Evolutionary conservation across 2,797 vertebrate genomes (phyloP).

Genomic region (Pyrocephalus nanus): DNA sequence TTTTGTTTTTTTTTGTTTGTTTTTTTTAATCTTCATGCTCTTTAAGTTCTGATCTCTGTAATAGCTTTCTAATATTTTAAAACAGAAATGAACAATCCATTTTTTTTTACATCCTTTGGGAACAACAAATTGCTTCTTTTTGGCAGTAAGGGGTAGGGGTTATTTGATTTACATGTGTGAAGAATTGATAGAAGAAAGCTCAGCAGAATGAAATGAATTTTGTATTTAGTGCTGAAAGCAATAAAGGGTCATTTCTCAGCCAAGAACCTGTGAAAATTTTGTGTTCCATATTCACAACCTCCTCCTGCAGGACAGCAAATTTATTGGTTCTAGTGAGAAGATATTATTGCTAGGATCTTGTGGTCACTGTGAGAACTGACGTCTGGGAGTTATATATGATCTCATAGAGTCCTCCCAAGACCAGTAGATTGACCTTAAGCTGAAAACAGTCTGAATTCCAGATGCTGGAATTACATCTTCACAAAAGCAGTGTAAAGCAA

Average conservation of each 20-base stretch:
- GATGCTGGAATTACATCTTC: background rate
- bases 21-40: background rate
- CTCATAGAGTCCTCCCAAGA: background rate
- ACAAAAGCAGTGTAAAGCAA: background rate
- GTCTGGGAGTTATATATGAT: background rate
- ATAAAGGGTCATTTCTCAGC: constrained; percentile 11
- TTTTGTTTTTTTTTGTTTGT: background rate
- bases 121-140: background rate
- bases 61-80: background rate
- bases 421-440: background rate
- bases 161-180: background rate
- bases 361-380: background rate
- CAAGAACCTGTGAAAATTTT: constrained; percentile 52
- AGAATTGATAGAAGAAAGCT: background rate
- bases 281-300: constrained; percentile 82
- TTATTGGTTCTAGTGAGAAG: background rate
- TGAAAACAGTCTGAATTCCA: background rate
- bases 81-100: background rate
- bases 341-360: background rate
- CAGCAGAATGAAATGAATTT: background rate
- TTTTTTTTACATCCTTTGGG: background rate
- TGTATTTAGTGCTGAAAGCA: background rate
- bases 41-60: background rate
- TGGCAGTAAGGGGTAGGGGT: background rate
- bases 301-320: constrained; percentile 73